Evolutionary conservation across 2,888 invertebrate species (phyloP).

Genomic region (Phyllotreta cruciferae): DNA sequence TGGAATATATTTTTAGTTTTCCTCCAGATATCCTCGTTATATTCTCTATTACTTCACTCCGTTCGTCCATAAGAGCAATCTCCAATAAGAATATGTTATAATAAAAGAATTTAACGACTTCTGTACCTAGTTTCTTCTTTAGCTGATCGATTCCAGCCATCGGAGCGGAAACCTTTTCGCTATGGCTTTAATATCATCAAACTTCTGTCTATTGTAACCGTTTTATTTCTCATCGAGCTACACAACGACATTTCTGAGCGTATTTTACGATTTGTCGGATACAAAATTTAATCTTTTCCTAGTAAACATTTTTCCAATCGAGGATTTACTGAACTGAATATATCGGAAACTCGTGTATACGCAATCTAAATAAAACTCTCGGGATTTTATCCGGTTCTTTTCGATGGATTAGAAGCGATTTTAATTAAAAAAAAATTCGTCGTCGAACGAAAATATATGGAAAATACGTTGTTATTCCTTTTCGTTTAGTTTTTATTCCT

Average conservation of each 20-base stretch:
- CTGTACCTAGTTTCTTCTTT: constrained; percentile 8
- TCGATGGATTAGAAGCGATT: too few relatives aligned
- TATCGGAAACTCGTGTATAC: constrained; percentile 4
- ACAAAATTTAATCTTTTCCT: constrained; percentile 14
- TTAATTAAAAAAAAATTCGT: too few relatives aligned
- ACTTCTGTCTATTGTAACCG: constrained; percentile 18
- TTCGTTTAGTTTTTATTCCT: too few relatives aligned
- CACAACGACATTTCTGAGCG: constrained; percentile 12
- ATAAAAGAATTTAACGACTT: background rate
- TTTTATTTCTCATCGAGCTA: constrained; percentile 11
- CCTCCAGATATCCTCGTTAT: too few relatives aligned
- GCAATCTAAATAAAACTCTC: background rate
- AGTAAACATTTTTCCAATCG: constrained; percentile 20
- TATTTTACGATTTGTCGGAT: constrained; percentile 17
- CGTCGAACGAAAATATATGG: too few relatives aligned
- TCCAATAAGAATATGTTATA: constrained; percentile 1
- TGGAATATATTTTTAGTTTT: too few relatives aligned
- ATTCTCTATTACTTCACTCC: too few relatives aligned
- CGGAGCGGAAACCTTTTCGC: background rate
- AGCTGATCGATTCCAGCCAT: constrained; percentile 1
- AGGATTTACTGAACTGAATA: constrained; percentile 19
- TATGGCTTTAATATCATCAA: constrained; percentile 18
- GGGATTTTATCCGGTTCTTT: too few relatives aligned
- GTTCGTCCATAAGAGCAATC: background rate
- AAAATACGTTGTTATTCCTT: too few relatives aligned